Evolutionary conservation across 2,888 invertebrate genomes (phyloP).

Genomic region (Holacanthella duospinosa): DNA sequence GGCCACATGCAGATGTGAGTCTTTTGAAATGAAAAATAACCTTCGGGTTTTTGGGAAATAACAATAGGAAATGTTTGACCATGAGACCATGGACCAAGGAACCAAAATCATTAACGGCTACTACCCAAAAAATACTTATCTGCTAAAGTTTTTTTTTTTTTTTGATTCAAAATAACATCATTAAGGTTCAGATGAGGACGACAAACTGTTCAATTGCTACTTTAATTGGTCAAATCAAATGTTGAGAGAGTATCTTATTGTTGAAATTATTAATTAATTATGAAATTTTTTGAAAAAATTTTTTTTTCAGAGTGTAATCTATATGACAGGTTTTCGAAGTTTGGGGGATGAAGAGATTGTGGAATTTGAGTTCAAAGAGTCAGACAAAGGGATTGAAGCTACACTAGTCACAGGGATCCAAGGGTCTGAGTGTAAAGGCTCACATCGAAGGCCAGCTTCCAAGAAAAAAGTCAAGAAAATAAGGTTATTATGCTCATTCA

Average conservation of each 20-base stretch:
- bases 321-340: conserved; percentile 81
- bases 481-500: too few species aligned
- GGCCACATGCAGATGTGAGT: conserved; percentile 2
- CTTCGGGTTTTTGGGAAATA: not conserved
- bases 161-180: not conserved
- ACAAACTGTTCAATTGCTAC: too few species aligned
- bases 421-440: conserved; percentile 68
- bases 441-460: conserved; percentile 65
- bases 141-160: too few species aligned
- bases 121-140: too few species aligned
- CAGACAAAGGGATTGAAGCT: conserved; percentile 77
- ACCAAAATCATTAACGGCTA: not conserved
- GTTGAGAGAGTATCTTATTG: too few species aligned
- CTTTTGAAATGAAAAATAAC: not conserved
- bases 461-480: conserved; percentile 76
- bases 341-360: conserved; percentile 79
- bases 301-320: conserved; percentile 68
- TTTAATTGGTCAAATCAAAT: too few species aligned
- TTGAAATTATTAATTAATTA: too few species aligned
- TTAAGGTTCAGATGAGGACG: too few species aligned
- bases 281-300: too few species aligned
- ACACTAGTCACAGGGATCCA: conserved; percentile 70
- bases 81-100: not conserved
- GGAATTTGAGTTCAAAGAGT: conserved; percentile 73
- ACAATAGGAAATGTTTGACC: conserved; percentile 1